phyloP scores from a whole-genome alignment of 2,888 invertebrate species.

The Gryllus longicercus region DNA sequence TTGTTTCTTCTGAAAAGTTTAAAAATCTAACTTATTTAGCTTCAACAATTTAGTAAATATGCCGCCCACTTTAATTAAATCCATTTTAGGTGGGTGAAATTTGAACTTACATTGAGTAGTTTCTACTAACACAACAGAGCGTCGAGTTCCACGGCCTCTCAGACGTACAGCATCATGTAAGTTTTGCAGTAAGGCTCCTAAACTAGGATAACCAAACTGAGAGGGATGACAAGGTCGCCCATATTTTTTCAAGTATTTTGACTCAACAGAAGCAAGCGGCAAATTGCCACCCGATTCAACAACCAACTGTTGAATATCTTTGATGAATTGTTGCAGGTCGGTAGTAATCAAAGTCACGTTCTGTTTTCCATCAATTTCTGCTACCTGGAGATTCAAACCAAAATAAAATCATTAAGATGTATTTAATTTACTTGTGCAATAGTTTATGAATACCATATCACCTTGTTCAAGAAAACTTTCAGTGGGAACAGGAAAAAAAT shows the following conservation, averaged over 20 bases:
- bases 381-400: constrained; percentile 40
- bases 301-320: constrained; percentile 54
- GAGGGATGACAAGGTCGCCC: constrained; percentile 52
- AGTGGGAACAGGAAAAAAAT: no score
- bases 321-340: constrained; percentile 49
- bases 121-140: background rate
- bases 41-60: no score
- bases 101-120: background rate
- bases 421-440: no score
- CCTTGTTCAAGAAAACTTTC: no score
- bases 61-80: no score
- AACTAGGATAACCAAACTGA: constrained; percentile 53
- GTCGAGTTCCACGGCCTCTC: constrained; percentile 41
- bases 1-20: no score
- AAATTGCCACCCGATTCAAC: constrained; percentile 51
- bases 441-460: no score
- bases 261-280: constrained; percentile 47
- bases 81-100: background rate
- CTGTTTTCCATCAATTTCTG: constrained; percentile 42
- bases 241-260: constrained; percentile 46
- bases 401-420: background rate
- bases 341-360: constrained; percentile 40
- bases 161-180: constrained; percentile 54
- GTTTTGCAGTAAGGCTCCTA: constrained; percentile 53
- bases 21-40: no score